phyloP scores from a whole-genome alignment of 1,140 invertebrate genomes.

The Lepidurus arcticus region DNA sequence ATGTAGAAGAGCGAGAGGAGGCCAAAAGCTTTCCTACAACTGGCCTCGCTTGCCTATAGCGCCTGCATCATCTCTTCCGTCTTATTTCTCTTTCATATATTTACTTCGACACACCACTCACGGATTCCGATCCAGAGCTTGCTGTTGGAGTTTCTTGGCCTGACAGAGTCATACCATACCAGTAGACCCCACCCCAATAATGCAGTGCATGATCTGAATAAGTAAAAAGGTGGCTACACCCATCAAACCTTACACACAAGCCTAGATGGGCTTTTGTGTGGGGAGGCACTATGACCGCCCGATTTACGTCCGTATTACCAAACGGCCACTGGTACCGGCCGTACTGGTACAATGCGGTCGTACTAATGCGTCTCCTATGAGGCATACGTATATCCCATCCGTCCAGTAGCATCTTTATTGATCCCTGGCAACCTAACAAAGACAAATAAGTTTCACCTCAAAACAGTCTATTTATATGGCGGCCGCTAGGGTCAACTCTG shows the following conservation, averaged over 20 bases:
- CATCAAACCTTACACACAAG: too few species aligned
- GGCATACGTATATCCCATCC: neutral
- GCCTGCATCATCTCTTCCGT: neutral
- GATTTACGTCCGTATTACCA: neutral
- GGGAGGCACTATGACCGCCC: too few species aligned
- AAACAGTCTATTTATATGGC: neutral
- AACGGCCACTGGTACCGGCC: neutral
- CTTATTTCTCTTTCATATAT: neutral
- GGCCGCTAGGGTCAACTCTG: neutral
- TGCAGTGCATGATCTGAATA: too few species aligned
- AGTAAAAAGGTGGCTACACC: too few species aligned
- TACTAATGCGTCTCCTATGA: neutral
- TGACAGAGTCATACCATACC: too few species aligned
- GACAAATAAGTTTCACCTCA: constrained; percentile 3
- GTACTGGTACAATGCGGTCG: neutral
- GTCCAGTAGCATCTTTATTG: constrained; percentile 3
- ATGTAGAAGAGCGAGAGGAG: neutral
- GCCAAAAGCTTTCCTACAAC: constrained; percentile 11
- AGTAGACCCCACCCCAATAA: too few species aligned
- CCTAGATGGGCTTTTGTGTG: too few species aligned
- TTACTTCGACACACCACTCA: neutral
- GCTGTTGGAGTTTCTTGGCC: too few species aligned
- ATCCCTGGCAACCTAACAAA: neutral
- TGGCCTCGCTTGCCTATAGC: neutral
- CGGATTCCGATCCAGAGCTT: neutral